Base-by-base conservation (phyloP, 2,888 invertebrate species). In the Lasioglossum malachurum region DNA sequence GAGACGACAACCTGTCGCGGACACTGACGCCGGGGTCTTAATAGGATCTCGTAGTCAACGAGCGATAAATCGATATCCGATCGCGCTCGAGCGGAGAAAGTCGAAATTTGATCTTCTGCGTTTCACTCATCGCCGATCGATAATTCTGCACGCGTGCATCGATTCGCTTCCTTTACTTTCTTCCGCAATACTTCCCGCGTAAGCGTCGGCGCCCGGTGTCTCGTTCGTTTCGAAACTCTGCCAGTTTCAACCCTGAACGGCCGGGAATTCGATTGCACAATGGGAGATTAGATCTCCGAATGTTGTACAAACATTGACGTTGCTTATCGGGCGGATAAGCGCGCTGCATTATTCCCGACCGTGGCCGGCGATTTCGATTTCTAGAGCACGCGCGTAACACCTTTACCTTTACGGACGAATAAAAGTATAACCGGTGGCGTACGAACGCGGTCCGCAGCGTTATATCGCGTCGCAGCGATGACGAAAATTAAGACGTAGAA, bases 51-150 rank as follows among this genome's bases (percentile, higher is more conserved):
- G 5, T 31, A 16, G 27, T 16, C 2, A 64, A 27, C 41, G 41
- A 46, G 57, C 57, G 53, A 14, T 35, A 10, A 49, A 77, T 38
- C 67, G n/a, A 76, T 35, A 31, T 71, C 53, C 78, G 71, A 41
- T 71, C 41, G n/a, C 41, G 38, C 57, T 46, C 35, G 46, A 57
- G 38, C 53, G 53, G 75, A 75, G 84, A 83, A 83, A 84, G 84
- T 78, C 49, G 71, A 60, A 41, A 78, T 53, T 83, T n/a, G 60
- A 78, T 83, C 49, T 84, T 53, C 71, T 60, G 71, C 78, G 49
- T 84, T 78, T 83, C 67, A 64, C 46, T 38, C 35, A 71, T 75
- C 44, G 19, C 19, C n/a, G 49, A 69, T 78, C 77, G 77, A 38
- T 4, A 38, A 69, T 64, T 64, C 64, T 35, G 31, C 16, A 0